Evolutionary conservation across 2,888 invertebrate species (phyloP).

Genomic region (Steinernema carpocapsae): DNA sequence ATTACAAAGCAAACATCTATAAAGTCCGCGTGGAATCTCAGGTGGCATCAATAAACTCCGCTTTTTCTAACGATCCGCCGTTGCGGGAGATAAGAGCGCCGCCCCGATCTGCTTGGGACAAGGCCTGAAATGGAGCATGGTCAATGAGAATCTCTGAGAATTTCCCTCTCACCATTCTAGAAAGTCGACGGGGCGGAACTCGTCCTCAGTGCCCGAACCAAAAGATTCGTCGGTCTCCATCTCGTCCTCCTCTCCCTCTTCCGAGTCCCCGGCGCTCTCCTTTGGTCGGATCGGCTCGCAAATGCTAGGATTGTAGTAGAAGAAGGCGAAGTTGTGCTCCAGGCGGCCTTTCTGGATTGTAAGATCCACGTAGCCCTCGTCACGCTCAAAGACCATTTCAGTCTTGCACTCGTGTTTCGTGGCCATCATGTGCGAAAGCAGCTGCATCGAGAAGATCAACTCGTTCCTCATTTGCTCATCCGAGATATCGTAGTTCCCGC

Average conservation of each 20-base stretch:
- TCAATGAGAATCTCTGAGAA: not conserved
- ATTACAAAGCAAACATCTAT: conserved; percentile 27
- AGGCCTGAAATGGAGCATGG: not conserved
- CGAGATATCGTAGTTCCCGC: conserved; percentile 19
- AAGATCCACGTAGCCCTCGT: conserved; percentile 59
- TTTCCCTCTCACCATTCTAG: not conserved
- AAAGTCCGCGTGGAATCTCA: not conserved
- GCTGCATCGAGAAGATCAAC: conserved; percentile 22
- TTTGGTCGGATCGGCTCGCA: conserved; percentile 48
- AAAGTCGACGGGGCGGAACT: conserved; percentile 17
- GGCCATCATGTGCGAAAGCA: conserved; percentile 1
- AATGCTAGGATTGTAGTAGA: conserved; percentile 63
- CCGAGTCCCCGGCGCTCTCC: not conserved
- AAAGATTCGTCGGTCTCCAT: conserved; percentile 14
- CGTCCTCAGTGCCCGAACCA: conserved; percentile 8
- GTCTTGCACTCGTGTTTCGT: conserved; percentile 2
- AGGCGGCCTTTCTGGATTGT: conserved; percentile 56
- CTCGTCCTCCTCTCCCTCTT: conserved; percentile 4
- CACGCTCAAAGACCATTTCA: conserved; percentile 14
- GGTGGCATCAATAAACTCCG: not conserved
- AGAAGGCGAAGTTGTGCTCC: conserved; percentile 65
- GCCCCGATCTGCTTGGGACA: conserved; percentile 16
- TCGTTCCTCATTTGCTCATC: conserved; percentile 21
- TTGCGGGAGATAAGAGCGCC: conserved; percentile 10
- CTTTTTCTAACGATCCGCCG: conserved; percentile 13